Base-by-base conservation (phyloP, 1,140 invertebrate genomes). In the Anthonomus grandis region DNA sequence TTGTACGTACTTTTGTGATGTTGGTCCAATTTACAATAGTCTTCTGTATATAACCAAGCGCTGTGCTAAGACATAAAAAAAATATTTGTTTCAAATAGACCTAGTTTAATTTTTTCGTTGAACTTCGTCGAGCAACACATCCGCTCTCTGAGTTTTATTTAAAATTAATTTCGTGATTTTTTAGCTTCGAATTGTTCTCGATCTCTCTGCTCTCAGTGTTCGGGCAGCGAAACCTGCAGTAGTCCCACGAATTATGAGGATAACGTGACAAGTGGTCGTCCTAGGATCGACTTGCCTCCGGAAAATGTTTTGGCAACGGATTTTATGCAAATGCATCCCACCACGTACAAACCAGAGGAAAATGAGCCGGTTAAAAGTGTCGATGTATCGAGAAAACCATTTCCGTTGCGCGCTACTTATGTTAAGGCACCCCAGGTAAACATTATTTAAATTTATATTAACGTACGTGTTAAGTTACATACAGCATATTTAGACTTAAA, bases 161-260 rank as follows among this genome's bases (percentile, higher is more conserved):
- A n/a, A n/a, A n/a, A n/a, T n/a, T n/a, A n/a, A n/a, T 9, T n/a
- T 41, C 19, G 15, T 13, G 9, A 10, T n/a, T 21, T 66, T 67
- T 46, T 54, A 78, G 78, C 77, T 66, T 83, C 82, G 0, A 81
- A 80, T 3, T 83, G 80, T 66, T 81, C 81, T 2, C 73, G 79
- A 57, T 69, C 77, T 52, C 78, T 78, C 1, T 80, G 79, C 63
- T 80, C 78, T 2, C 59, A 80, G 34, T 80, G 78, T 56, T 76
- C 75, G 22, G 74, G 76, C 44, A 76, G 75, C 5, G 70, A 56
- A n/a, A 78, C 76, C 48, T 61, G 57, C n/a, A 64, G 45, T 41
- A 70, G 70, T 38, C 71, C 74, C 55, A 75, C 74, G 4, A 52
- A 54, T 73, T 67, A 42, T 71, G 76, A 59, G 34, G 57, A 69